Evolutionary conservation across 2,888 invertebrate species (phyloP).

Genomic region (Melangyna quadrimaculata): DNA sequence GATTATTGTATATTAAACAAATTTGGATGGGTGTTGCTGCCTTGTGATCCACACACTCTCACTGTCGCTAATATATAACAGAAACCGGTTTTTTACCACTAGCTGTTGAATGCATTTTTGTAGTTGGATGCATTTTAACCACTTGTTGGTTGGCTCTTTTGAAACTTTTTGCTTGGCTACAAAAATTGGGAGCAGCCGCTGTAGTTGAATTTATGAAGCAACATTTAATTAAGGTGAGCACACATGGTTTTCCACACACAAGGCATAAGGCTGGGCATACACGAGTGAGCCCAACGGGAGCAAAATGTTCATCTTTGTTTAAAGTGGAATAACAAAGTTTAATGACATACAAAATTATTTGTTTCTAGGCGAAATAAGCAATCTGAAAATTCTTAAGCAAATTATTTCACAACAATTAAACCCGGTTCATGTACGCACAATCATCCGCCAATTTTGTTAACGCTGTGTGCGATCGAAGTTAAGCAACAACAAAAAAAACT

Average conservation of each 20-base stretch:
- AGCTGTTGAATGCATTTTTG: neutral
- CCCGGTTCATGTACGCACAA: too few relatives aligned
- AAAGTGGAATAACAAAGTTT: too few relatives aligned
- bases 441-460: too few relatives aligned
- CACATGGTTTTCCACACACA: neutral
- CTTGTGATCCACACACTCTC: neutral
- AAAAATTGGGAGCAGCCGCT: neutral
- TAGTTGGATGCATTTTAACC: constrained; percentile 17
- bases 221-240: neutral
- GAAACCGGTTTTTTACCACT: constrained; percentile 24
- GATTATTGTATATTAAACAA: neutral
- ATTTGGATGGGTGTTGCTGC: neutral
- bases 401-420: too few relatives aligned
- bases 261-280: too few relatives aligned
- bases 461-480: too few relatives aligned
- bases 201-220: neutral
- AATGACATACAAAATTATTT: too few relatives aligned
- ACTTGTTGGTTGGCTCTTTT: neutral
- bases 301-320: too few relatives aligned
- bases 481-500: too few relatives aligned
- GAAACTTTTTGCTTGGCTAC: neutral
- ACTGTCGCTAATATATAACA: neutral
- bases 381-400: too few relatives aligned
- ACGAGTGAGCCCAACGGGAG: too few relatives aligned
- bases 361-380: too few relatives aligned